Evolutionary conservation across 1,140 invertebrate genomes (phyloP), one percentile per base, ranked within the genome.

Genomic region (Leptopilina clavipes): DNA sequence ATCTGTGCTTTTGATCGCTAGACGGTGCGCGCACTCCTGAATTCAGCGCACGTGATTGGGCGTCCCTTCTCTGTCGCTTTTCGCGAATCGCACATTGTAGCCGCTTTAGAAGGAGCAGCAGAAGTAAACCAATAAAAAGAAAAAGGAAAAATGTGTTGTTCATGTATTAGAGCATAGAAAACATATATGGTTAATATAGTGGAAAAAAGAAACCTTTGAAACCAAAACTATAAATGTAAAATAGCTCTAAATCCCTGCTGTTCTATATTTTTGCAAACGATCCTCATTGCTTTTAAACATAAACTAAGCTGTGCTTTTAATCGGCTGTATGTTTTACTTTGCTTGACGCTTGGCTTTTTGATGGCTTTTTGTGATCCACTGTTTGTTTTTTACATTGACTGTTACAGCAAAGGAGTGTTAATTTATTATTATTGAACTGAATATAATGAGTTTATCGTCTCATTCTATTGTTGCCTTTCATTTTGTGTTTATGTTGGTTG

Each of bases 41-140:
- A 40, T 85, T 84, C 79, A 84, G 85, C 86, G 88, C 88, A 90
- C 89, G 89, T 89, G 84, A 88, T 88, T 90, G 87, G 89, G 89
- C 88, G 89, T 91, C 88, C 88, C 88, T 89, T 90, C 87, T 89
- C 85, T 90, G 86, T 90, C 85, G 89, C 89, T 90, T 90, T 88
- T 84, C 83, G 86, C 85, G 85, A 86, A 84, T 81, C 82, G 85
- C 86, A 85, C 82, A 83, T 73, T 73, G 72, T 83, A 80, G 72
- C 72, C 9, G 74, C 77, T 40, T 81, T 84, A 82, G 76, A 76
- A n/a, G 11, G 73, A 81, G 73, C 65, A 81, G 74, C 65, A 76
- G 45, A 76, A 79, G 76, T 54, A 83, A 78, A 72, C 80, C 12
- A 81, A 81, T 71, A 22, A 65, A 59, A 22, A 37, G 43, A 59